Evolutionary conservation across 2,888 invertebrate species (phyloP), one percentile per base, ranked within the genome.

Genomic region (Dicycla oo): DNA sequence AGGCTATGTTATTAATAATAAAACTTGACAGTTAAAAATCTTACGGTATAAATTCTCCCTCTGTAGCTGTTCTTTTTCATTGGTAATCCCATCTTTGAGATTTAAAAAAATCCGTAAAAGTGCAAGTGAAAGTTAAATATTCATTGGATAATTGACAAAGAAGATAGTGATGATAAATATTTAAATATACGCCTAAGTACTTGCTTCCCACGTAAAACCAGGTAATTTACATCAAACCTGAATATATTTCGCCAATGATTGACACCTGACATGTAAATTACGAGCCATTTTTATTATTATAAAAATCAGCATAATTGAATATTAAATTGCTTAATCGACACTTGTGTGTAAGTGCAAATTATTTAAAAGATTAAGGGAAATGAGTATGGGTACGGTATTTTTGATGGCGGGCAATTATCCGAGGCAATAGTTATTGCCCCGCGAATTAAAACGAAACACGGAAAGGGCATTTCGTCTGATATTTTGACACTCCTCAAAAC

Each of bases 261-360:
- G 80, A 83, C 79, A 62, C 53, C 11, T 62, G 74, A 80, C 80
- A 65, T 18, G 57, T n/a, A 80, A 83, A 83, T 62, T 78, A 73
- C 57, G 11, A 56, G 20, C 23, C 51, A 67, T 51, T 79, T 82
- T 65, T 45, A 60, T 58, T 68, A 67, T 68, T 54, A 69, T 38
- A 57, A 61, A 61, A 69, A 81, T 69, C 64, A 45, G 57, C 62
- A 77, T 73, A 60, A 73, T 80, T 83, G 63, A 77, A 83, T 75
- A 62, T 69, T 60, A 87, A 88, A 90, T 88, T 86, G 78, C 86
- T 87, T 87, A 87, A 88, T 87, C 80, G 86, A 73, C 82, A 77
- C 72, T 47, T 57, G 51, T 47, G 57, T 73, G 53, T 47, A 38
- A 64, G 63, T 62, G 64, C 71, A 72, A 87, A 90, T 89, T 88